These are phyloP conservation scores for Lasius platythorax DNA, from an alignment of 2,888 invertebrate species.

Conservation along the genomic window DNA sequence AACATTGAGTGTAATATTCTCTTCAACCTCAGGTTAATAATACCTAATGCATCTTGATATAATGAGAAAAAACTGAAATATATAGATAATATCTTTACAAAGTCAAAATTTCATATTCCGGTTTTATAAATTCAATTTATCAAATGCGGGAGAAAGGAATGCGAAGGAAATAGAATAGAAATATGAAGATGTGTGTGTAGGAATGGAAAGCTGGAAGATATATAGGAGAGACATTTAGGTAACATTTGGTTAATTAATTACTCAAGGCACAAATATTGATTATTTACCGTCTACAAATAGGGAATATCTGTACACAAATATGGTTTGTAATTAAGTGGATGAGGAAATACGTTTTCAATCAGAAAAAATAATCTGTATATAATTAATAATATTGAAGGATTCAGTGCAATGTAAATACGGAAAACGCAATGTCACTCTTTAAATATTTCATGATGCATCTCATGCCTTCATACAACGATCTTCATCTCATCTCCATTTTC, in stretches of 20 bases:
- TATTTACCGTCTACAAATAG: neutral
- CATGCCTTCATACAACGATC: neutral
- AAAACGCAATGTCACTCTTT: neutral
- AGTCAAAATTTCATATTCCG: neutral
- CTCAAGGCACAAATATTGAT: conserved; percentile 24
- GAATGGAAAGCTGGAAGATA: conserved; percentile 1
- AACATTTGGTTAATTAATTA: conserved; percentile 42
- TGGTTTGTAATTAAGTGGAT: neutral
- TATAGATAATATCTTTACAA: neutral
- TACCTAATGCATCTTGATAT: neutral
- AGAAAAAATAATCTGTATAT: neutral
- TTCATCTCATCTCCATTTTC: neutral
- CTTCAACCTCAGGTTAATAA: neutral
- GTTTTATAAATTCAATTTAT: conserved; percentile 15
- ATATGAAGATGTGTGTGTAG: neutral
- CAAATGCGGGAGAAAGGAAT: neutral
- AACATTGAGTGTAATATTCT: neutral
- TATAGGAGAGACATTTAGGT: neutral
- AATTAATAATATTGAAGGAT: neutral
- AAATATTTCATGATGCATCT: neutral
- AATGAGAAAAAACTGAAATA: neutral
- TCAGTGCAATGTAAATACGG: neutral
- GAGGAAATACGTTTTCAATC: neutral
- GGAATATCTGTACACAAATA: conserved; percentile 1
- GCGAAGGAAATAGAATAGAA: neutral